Evolutionary conservation across 2,113 vertebrate species (phyloP), one percentile per base, ranked within the genome.

Genomic region (Pseudonaja textilis): DNA sequence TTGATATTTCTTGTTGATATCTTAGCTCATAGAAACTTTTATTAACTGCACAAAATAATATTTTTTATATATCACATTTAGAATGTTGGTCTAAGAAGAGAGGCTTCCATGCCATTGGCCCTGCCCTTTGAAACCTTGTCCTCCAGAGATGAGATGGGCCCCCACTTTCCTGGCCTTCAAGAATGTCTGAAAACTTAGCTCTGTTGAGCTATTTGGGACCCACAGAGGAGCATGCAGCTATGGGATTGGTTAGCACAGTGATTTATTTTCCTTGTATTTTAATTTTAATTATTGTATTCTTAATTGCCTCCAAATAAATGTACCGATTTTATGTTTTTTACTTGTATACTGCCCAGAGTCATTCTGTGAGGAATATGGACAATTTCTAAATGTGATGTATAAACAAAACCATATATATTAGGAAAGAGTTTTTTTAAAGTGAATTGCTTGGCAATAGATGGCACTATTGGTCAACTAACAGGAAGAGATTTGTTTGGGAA

Each of bases 371-470:
- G 0, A 14, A 69, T 29, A 18, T 34, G 4, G 29, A 34, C 64
- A 34, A 26, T 69, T 69, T n/a, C 64, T 69, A 69, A 69, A n/a
- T n/a, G 64, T 34, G 29, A 69, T 34, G 64, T 69, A 69, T 69
- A 69, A 69, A 69, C 29, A 34, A 69, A 69, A 69, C 64, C 29
- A 69, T n/a, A 69, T 34, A 69, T 69, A n/a, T 69, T 39, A 39
- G 16, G 34, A 39, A 81, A 81, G n/a, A 6, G 1, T 47, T 26
- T 18, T 18, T 47, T 34, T 50, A 8, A 85, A 89, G 12, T 90
- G 42, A 59, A 93, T 47, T 90, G 47, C 45, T 56, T 64, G n/a
- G 56, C 92, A 90, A 57, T 25, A 93, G 92, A 45, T 93, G 92
- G 92, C 89, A 90, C 14, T 93, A 34, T 93, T 87, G 61, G 81